Evolutionary conservation across 2,888 invertebrate genomes (phyloP).

Genomic region (Siphlonurus alternatus): DNA sequence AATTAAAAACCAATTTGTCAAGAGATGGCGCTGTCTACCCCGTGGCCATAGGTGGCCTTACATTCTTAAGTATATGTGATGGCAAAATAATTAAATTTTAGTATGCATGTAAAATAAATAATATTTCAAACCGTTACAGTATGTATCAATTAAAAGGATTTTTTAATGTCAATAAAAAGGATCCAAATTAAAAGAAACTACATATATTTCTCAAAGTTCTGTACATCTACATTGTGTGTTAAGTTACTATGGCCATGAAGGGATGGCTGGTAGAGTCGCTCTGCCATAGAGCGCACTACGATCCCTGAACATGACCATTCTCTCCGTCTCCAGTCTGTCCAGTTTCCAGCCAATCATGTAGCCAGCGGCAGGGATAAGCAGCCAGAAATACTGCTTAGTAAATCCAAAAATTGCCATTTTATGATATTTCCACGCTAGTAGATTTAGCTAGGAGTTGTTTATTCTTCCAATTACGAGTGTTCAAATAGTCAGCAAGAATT

Average conservation of each 20-base stretch:
- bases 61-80: too few species aligned
- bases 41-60: too few species aligned
- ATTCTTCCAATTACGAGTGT: constrained; percentile 54
- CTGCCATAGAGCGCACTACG: constrained; percentile 63
- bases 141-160: too few species aligned
- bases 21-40: too few species aligned
- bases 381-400: constrained; percentile 33
- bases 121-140: too few species aligned
- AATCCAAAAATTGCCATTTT: constrained; percentile 37
- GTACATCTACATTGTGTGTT: too few species aligned
- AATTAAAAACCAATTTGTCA: too few species aligned
- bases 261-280: constrained; percentile 41
- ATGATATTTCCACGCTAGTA: constrained; percentile 7
- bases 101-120: too few species aligned
- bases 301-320: constrained; percentile 57
- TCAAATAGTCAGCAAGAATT: constrained; percentile 55
- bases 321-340: constrained; percentile 49
- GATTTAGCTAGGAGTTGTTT: neutral
- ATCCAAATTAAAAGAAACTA: too few species aligned
- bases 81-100: too few species aligned
- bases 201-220: too few species aligned
- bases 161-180: too few species aligned
- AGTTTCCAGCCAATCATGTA: constrained; percentile 42
- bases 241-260: constrained; percentile 54
- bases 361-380: constrained; percentile 37